These are phyloP conservation scores for Apotomis capreana DNA, from an alignment of 2,888 invertebrate species.

Conservation along the genomic window DNA sequence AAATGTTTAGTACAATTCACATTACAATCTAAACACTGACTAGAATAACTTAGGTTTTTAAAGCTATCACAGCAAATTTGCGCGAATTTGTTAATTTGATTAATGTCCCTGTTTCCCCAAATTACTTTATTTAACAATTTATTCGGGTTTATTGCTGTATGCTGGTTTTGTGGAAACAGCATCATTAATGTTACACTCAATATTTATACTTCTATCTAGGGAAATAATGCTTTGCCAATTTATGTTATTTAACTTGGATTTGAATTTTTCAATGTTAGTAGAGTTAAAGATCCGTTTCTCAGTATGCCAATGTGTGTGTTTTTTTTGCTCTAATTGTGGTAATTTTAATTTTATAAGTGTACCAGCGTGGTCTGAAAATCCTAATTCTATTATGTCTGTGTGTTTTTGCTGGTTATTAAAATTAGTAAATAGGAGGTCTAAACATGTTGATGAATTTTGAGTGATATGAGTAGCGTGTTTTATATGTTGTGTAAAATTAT, in stretches of 20 bases:
- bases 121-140: too few relatives aligned
- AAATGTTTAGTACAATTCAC: too few relatives aligned
- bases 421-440: background rate
- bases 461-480: background rate
- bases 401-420: background rate
- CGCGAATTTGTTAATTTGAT: too few relatives aligned
- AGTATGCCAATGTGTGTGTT: background rate
- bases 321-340: background rate
- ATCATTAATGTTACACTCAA: too few relatives aligned
- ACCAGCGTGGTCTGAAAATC: background rate
- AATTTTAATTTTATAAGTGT: background rate
- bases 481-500: conserved; percentile 1
- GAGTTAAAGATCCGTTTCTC: background rate
- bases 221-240: background rate
- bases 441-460: background rate
- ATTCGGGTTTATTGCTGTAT: too few relatives aligned
- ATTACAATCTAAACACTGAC: too few relatives aligned
- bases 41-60: too few relatives aligned
- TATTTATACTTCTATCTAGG: background rate
- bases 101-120: too few relatives aligned
- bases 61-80: too few relatives aligned
- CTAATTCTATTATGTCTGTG: background rate
- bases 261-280: background rate
- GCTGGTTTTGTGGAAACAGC: too few relatives aligned
- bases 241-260: background rate